These are phyloP conservation scores for Philopedon plagiatum DNA, from an alignment of 2,888 invertebrate species.

Conservation along the genomic window DNA sequence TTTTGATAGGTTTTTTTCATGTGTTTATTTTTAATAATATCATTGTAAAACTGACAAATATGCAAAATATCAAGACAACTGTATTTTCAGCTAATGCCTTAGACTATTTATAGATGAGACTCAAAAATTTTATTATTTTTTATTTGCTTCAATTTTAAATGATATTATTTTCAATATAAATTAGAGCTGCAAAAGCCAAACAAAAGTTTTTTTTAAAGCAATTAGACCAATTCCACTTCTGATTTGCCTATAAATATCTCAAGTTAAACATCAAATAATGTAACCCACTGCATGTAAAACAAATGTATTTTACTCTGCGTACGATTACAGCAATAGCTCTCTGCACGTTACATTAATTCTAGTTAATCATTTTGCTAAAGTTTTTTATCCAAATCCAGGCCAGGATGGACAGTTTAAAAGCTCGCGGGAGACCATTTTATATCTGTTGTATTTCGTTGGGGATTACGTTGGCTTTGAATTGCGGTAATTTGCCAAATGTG, in stretches of 20 bases:
- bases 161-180: too few species aligned
- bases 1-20: neutral
- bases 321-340: constrained; percentile 11
- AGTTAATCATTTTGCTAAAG: constrained; percentile 31
- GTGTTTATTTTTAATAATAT: neutral
- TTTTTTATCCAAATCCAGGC: constrained; percentile 25
- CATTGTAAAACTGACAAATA: too few species aligned
- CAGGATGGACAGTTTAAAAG: constrained; percentile 22
- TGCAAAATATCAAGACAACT: too few species aligned
- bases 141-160: too few species aligned
- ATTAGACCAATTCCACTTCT: neutral
- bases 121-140: too few species aligned
- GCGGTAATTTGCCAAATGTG: constrained; percentile 42
- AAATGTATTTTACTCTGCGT: neutral
- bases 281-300: neutral
- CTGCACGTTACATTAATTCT: constrained; percentile 28
- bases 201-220: too few species aligned
- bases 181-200: too few species aligned
- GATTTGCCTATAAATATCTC: neutral
- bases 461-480: constrained; percentile 41
- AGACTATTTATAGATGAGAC: too few species aligned
- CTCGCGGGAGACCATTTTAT: constrained; percentile 38
- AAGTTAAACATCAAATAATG: neutral
- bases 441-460: constrained; percentile 23
- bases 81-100: too few species aligned